Base-by-base conservation (phyloP, 2,113 vertebrate species). In the Peromyscus polionotus region DNA sequence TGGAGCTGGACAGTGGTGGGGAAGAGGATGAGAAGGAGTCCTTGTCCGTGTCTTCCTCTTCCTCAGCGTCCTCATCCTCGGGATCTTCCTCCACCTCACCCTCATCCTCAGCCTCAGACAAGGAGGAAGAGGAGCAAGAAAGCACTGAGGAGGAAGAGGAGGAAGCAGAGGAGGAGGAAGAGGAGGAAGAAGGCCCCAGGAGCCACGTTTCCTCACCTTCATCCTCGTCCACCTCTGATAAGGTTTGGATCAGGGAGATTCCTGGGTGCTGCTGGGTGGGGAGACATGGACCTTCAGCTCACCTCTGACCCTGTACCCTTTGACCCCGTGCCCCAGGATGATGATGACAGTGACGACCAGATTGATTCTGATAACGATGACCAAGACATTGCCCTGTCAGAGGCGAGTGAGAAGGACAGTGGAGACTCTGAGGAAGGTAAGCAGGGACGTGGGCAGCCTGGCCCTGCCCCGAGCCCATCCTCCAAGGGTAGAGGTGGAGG, bases 1-100 rank as follows among this genome's bases (percentile, higher is more conserved):
- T 99, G 85, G 99, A 99, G 70, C 99, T 99, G 5, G 99, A 99
- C 98, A 99, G 99, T 0, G 99, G 99, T n/a, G 99, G 99, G 39
- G 99, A 99, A 95, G 99, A 99, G 92, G 99, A 99, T 77, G 99
- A 99, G 81, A 99, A 99, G 95, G 99, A 99, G 94, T 99, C 99
- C 13, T 98, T 99, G 96, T 99, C 99, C 0, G 98, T 97, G 96
- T 98, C 98, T 13, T 99, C 98, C 0, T 99, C 99, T 0, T 99
- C 99, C 3, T 99, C 99, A 9, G 99, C 99, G 9, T 99, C 99
- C 4, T 99, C 99, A 2, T 98, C 99, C 94, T 99, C 98, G 0
- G 98, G 97, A 48, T 99, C 99, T 67, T 99, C 99, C 36, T 98
- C 99, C 17, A 98, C 98, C 95, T 99, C 98, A 0, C 98, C 98